A percentile compares a stretch with the other conserved stretches of the same genome.
phyloP scores from a whole-genome alignment of 2,888 invertebrate genomes.

The Calliphora vomitoria region DNA sequence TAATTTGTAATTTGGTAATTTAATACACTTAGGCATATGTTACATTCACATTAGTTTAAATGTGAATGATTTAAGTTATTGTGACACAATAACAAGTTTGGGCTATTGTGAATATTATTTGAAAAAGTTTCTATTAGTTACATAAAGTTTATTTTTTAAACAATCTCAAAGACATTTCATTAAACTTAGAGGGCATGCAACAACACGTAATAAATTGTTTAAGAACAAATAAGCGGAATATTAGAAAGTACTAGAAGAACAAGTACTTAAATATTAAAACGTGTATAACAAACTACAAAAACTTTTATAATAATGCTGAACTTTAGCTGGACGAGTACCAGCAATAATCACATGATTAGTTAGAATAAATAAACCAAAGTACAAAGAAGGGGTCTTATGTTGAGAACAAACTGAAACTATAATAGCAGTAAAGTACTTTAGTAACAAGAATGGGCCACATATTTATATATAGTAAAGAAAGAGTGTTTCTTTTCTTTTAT shows the following conservation, averaged over 20 bases:
- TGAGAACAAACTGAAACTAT: background rate
- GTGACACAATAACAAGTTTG: no score
- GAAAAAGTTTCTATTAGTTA: background rate
- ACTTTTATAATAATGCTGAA: slow-evolving; percentile 18
- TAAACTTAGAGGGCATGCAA: background rate
- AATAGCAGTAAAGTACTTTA: background rate
- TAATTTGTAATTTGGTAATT: slow-evolving; percentile 8
- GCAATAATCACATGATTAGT: slow-evolving; percentile 32
- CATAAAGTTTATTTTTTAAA: background rate
- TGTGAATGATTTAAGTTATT: no score
- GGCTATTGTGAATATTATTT: no score
- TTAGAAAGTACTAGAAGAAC: slow-evolving; percentile 1
- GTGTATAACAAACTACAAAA: background rate
- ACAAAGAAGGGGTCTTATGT: background rate
- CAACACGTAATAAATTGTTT: slow-evolving; percentile 24
- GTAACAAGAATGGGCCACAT: background rate
- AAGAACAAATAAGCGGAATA: background rate
- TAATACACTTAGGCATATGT: background rate
- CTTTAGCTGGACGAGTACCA: slow-evolving; percentile 45
- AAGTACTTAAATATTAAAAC: background rate
- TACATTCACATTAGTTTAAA: no score
- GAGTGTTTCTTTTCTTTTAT: background rate
- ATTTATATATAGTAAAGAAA: background rate
- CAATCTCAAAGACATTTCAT: background rate
- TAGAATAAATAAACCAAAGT: slow-evolving; percentile 37